A percentile compares a stretch with the other conserved stretches of the same genome.
Evolutionary conservation across 2,797 vertebrate species (phyloP).

Genomic region (Hemitrygon akajei): DNA sequence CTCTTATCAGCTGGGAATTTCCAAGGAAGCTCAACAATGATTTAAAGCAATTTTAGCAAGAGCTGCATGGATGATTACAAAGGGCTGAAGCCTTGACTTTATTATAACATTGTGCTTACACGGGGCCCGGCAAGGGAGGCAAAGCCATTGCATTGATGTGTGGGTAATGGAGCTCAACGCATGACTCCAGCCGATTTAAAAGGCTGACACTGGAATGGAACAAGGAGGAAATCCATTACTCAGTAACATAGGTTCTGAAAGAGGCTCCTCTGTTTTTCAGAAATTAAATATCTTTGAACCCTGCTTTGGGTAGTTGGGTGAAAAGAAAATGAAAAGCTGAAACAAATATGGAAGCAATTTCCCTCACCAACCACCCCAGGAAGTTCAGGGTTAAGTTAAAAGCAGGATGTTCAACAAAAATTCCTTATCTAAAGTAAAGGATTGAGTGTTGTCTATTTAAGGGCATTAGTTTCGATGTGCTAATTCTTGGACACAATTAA

Average conservation of each 20-base stretch:
- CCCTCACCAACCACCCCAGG: too few relatives aligned
- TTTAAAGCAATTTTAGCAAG: constrained; percentile 22
- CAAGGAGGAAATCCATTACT: constrained; percentile 17
- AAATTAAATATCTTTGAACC: neutral
- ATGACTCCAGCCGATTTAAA: constrained; percentile 30
- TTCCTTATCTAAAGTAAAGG: neutral
- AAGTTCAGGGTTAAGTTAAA: neutral
- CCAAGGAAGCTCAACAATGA: neutral
- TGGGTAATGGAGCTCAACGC: constrained; percentile 9
- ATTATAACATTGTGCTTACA: neutral
- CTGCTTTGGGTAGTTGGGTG: neutral
- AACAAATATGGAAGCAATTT: neutral
- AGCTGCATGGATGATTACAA: constrained; percentile 7
- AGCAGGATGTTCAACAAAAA: neutral
- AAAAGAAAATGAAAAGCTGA: neutral
- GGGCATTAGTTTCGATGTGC: neutral
- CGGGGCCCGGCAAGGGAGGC: neutral
- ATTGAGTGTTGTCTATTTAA: neutral
- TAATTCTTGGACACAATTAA: neutral
- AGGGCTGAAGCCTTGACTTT: neutral
- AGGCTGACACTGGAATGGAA: constrained; percentile 1
- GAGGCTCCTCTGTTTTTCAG: neutral
- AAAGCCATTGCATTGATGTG: neutral
- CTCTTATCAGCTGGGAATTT: constrained; percentile 3
- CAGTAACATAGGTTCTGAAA: neutral